These are phyloP conservation scores for Aldabrachelys gigantea DNA, from an alignment of 2,113 vertebrate genomes.

Conservation along the genomic window DNA sequence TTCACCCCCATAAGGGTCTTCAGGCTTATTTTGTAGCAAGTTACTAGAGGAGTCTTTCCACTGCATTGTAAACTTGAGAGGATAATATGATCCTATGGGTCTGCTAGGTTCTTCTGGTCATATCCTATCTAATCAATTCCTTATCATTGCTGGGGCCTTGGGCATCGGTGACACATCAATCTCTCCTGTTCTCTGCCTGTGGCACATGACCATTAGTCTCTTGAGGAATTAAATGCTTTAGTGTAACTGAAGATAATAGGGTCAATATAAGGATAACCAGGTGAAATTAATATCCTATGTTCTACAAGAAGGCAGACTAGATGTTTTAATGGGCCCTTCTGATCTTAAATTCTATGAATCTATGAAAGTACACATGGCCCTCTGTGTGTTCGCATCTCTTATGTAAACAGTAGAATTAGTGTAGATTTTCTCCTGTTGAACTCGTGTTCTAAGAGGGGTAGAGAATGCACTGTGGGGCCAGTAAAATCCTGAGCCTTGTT, in stretches of 20 bases:
- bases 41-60: neutral
- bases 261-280: neutral
- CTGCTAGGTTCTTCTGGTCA: neutral
- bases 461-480: neutral
- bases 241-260: neutral
- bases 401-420: neutral
- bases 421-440: neutral
- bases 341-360: neutral
- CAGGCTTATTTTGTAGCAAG: fast-evolving
- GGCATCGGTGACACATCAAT: neutral
- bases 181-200: neutral
- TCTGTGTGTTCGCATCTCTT: neutral
- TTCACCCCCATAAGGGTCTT: neutral
- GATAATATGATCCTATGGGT: neutral
- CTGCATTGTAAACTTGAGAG: neutral
- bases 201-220: neutral
- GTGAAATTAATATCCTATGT: neutral
- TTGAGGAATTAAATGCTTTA: neutral
- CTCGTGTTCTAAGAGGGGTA: neutral
- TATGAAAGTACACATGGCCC: neutral
- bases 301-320: neutral
- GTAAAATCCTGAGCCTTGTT: neutral
- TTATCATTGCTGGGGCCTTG: no score
- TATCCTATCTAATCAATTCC: neutral
- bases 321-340: neutral